A percentile compares a stretch with the other conserved stretches of the same genome.
Conservation (phyloP, 2,113 vertebrate genomes). For the Oxygymnocypris stewartii region DNA sequence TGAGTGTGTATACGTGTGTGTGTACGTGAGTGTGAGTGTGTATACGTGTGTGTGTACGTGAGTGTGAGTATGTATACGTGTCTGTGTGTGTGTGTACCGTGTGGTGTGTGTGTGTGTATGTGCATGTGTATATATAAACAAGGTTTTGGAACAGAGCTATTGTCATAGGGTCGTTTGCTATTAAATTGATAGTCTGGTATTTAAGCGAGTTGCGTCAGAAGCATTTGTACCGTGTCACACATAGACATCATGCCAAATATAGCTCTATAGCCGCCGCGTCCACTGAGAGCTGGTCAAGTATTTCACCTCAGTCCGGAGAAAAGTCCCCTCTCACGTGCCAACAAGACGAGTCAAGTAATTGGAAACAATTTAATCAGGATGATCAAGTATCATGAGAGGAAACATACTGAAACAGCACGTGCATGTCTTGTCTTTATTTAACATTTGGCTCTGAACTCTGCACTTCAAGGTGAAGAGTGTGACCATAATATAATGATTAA, state of each 20-base stretch:
- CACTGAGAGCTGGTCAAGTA: conserved; percentile 45
- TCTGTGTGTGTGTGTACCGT: too few species aligned
- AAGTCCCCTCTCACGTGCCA: conserved; percentile 22
- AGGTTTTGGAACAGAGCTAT: not conserved
- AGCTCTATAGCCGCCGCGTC: conserved; percentile 54
- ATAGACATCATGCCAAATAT: conserved; percentile 63
- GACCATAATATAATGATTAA: conserved; percentile 1
- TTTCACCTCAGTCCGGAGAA: conserved; percentile 37
- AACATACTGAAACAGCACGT: not conserved
- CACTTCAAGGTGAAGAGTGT: not conserved
- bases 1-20: too few species aligned
- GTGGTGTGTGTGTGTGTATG: not conserved
- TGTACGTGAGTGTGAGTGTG: too few species aligned
- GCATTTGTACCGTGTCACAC: conserved; percentile 61
- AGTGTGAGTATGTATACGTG: too few species aligned
- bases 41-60: too few species aligned
- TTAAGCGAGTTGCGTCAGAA: conserved; percentile 64
- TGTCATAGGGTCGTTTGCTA: not conserved
- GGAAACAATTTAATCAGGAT: conserved; percentile 15
- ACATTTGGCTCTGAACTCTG: not conserved
- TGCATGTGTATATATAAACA: not conserved
- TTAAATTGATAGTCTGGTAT: not conserved
- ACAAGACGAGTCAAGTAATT: conserved; percentile 18
- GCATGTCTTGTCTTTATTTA: not conserved
- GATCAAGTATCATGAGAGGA: not conserved